phyloP scores from a whole-genome alignment of 2,797 vertebrate genomes.

The Lates japonicus region DNA sequence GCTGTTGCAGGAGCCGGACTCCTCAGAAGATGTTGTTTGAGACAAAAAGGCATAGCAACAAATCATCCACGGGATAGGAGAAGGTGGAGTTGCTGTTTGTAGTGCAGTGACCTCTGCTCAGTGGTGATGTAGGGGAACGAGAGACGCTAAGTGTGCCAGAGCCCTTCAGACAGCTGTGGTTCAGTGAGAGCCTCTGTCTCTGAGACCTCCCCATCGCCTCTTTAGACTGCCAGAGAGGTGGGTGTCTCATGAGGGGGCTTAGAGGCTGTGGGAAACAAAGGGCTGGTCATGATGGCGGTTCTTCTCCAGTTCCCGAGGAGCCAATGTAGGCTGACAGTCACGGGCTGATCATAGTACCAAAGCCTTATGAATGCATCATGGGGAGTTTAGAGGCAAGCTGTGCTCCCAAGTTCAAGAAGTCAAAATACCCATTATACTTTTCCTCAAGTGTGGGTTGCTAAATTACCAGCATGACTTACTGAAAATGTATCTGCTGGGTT shows the following conservation, averaged over 20 bases:
- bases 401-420: conserved; percentile 14
- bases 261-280: conserved; percentile 68
- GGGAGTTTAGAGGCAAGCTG: too few relatives aligned
- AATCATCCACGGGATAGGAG: conserved; percentile 32
- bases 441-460: background rate
- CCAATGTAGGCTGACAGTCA: conserved; percentile 76
- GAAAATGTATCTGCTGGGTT: conserved; percentile 7
- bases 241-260: conserved; percentile 62
- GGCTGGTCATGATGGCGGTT: conserved; percentile 72
- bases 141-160: conserved; percentile 41
- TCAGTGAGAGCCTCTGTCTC: conserved; percentile 41
- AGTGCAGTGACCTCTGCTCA: conserved; percentile 28
- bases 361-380: conserved; percentile 35
- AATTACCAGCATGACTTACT: conserved; percentile 12
- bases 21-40: conserved; percentile 54
- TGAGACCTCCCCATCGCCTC: conserved; percentile 47
- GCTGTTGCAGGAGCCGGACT: too few relatives aligned
- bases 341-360: too few relatives aligned
- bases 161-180: conserved; percentile 38
- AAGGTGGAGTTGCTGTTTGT: conserved; percentile 7
- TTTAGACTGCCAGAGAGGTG: conserved; percentile 62
- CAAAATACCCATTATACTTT: conserved; percentile 9
- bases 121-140: conserved; percentile 11
- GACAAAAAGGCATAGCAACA: conserved; percentile 24
- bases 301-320: conserved; percentile 67